Base-by-base conservation (phyloP, 2,113 vertebrate genomes). In the Corythornis cristatus region DNA sequence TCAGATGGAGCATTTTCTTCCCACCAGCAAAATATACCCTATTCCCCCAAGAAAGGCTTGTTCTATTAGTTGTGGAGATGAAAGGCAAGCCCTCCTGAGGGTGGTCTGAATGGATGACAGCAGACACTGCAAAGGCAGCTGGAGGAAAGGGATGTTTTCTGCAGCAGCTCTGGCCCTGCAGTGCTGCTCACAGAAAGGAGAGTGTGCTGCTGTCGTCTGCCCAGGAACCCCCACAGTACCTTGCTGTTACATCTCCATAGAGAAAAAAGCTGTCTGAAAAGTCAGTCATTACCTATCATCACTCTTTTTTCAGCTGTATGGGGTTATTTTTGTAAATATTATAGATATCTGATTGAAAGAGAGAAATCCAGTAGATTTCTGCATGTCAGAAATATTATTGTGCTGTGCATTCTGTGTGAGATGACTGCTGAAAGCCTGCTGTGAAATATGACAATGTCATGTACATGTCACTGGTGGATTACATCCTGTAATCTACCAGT, bases 171-270 rank as follows among this genome's bases (percentile, higher is more conserved):
- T 0, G 0, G 62, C 71, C 40, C 43, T 53, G 62, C 66, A 12
- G 1, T 1, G 0, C 42, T 31, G 42, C 61, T 72, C 43, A 23
- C 13, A 46, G 64, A 21, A 40, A 15, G 50, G 46, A 50, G 7
- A 71, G 17, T 8, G 9, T 0, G 1, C 61, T 0, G 0, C 42
- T 70, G 21, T 58, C 3, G 3, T 83, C 42, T 1, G 1, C 14
- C 46, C 70, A 87, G 50, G 33, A 87, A 16, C 15, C n/a, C 54
- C 13, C 3, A 0, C 4, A 15, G n/a, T 50, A 48, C 25, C 10
- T 42, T 19, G 9, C 25, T 61, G 3, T 46, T 48, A 3, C n/a
- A 15, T 18, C 11, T 70, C 29, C 16, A 5, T 3, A 70, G 25
- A 60, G 71, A 7, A 83, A 42, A 81, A 46, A 25, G 11, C 58